phyloP scores from a whole-genome alignment of 2,888 invertebrate species.

The Iphiclides podalirius region DNA sequence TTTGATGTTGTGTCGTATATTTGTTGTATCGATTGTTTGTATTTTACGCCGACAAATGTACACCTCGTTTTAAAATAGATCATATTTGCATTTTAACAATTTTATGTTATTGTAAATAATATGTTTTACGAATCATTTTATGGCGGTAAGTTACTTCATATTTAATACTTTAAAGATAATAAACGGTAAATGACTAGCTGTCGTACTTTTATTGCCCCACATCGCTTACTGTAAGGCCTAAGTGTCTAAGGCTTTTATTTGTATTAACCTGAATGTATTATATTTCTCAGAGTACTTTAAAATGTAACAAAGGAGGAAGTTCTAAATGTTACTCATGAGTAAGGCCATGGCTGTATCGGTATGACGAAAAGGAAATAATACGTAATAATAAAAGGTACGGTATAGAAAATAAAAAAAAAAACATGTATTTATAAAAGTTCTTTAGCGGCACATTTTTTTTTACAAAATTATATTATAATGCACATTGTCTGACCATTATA shows the following conservation, averaged over 20 bases:
- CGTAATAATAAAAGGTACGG: too few species aligned
- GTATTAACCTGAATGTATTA: too few species aligned
- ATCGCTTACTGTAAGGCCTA: too few species aligned
- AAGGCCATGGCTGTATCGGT: too few species aligned
- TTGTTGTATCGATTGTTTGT: neutral
- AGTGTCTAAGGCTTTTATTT: too few species aligned
- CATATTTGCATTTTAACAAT: conserved; percentile 1
- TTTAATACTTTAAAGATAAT: conserved; percentile 6
- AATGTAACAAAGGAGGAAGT: too few species aligned
- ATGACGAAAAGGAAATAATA: too few species aligned
- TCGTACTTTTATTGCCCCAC: too few species aligned
- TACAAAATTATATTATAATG: conserved; percentile 1
- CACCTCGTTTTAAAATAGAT: neutral
- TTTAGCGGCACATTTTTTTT: conserved; percentile 5
- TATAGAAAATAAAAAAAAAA: conserved; percentile 17
- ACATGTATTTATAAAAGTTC: conserved; percentile 20
- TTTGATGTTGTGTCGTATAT: neutral
- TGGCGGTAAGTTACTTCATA: conserved; percentile 2
- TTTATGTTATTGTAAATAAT: neutral
- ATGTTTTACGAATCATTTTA: conserved; percentile 4
- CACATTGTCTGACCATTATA: neutral
- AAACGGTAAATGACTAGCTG: conserved; percentile 2
- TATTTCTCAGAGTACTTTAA: too few species aligned
- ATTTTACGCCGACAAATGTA: neutral
- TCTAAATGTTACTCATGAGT: too few species aligned